Conservation (phyloP, 2,888 invertebrate genomes). For the Tenthredo livida region DNA sequence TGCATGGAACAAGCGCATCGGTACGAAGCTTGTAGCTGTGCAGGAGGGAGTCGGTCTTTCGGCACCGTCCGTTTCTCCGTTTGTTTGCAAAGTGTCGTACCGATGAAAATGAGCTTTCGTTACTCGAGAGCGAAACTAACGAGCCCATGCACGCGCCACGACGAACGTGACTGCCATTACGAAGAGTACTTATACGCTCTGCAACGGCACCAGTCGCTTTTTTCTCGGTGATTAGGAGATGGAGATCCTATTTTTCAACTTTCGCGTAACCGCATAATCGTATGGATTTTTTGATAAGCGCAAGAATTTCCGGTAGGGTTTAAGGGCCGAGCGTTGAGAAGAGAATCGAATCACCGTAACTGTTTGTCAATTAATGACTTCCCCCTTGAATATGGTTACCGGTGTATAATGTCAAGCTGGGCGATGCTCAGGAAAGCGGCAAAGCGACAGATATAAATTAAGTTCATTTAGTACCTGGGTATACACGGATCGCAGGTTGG, state of each 20-base stretch:
- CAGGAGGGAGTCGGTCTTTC: constrained; percentile 5
- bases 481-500: constrained; percentile 7
- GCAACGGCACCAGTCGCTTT: background rate
- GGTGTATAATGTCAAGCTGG: background rate
- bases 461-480: constrained; percentile 36
- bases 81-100: constrained; percentile 49
- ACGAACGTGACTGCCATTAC: constrained; percentile 48
- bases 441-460: constrained; percentile 49
- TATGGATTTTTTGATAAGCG: background rate
- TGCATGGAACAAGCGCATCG: background rate
- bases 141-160: constrained; percentile 46
- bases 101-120: constrained; percentile 43
- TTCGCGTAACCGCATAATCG: background rate
- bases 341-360: constrained; percentile 12
- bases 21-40: background rate
- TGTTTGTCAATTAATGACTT: constrained; percentile 34
- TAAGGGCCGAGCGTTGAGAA: background rate
- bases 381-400: constrained; percentile 8
- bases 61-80: constrained; percentile 3
- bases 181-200: constrained; percentile 4
- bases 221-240: background rate
- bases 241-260: background rate
- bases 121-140: constrained; percentile 42
- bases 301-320: constrained; percentile 15
- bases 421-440: constrained; percentile 38